Conservation (phyloP, 2,797 vertebrate species). For the Labeo calbasu region DNA sequence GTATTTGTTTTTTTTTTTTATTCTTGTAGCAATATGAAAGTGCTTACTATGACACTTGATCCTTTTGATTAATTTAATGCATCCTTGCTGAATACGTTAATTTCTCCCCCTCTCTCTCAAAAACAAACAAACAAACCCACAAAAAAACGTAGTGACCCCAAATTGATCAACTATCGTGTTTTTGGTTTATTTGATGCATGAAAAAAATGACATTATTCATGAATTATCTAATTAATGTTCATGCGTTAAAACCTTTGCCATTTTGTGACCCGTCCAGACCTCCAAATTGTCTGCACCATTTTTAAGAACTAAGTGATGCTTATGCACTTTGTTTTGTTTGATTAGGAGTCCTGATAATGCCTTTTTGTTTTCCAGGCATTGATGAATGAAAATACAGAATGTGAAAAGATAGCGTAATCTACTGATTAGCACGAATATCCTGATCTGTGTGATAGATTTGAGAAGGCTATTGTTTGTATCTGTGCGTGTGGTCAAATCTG, state of each 20-base stretch:
- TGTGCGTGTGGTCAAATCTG: constrained; percentile 29
- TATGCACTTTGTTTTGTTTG: not conserved
- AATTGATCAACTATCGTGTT: not conserved
- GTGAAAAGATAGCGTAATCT: not conserved
- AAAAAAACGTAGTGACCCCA: not conserved
- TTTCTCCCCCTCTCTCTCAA: too few relatives aligned
- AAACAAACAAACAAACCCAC: too few relatives aligned
- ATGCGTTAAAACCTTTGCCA: not conserved
- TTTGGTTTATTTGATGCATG: not conserved
- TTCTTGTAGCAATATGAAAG: too few relatives aligned
- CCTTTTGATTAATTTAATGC: not conserved
- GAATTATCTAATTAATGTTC: not conserved
- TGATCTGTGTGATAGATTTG: constrained; percentile 28
- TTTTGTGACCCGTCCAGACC: not conserved
- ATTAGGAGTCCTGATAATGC: not conserved
- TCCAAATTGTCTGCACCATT: not conserved
- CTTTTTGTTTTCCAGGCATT: not conserved
- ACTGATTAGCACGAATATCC: not conserved
- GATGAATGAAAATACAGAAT: not conserved
- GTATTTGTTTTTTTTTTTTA: too few relatives aligned
- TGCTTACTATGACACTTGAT: not conserved
- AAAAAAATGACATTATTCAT: not conserved
- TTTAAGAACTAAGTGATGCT: not conserved
- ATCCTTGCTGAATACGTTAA: not conserved
- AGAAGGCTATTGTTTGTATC: not conserved